Percentiles rank a stretch among this genome's conserved stretches.
Evolutionary conservation across 2,797 vertebrate species (phyloP).

Genomic region (Champsocephalus esox): DNA sequence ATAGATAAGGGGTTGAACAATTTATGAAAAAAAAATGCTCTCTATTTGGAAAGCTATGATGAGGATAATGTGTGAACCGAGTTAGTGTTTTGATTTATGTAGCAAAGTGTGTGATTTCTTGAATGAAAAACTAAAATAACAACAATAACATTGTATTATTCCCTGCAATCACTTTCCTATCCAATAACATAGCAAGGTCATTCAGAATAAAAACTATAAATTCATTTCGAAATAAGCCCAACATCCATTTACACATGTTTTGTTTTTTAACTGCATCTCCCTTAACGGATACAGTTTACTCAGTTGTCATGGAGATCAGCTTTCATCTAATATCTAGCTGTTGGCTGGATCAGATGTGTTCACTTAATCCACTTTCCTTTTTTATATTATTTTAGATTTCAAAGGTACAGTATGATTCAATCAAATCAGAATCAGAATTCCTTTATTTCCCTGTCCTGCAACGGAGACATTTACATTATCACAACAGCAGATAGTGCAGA

Average conservation of each 20-base stretch:
- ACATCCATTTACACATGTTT: background rate
- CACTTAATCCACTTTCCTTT: background rate
- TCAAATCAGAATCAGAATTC: background rate
- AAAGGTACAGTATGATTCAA: background rate
- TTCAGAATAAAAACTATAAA: background rate
- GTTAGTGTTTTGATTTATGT: background rate
- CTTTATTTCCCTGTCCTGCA: no score
- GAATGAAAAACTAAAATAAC: background rate
- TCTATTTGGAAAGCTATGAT: slow-evolving; percentile 11
- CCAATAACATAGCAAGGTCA: no score
- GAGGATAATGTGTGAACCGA: slow-evolving; percentile 5
- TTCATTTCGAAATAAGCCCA: background rate
- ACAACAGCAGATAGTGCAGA: no score
- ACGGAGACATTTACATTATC: no score
- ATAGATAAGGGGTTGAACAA: slow-evolving; percentile 43
- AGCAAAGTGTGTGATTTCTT: slow-evolving; percentile 12
- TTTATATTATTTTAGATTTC: background rate
- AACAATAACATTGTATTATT: no score
- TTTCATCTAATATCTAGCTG: background rate
- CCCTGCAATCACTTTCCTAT: no score
- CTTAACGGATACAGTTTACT: background rate
- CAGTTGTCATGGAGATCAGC: background rate
- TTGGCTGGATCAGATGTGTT: background rate
- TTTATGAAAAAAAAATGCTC: slow-evolving; percentile 12
- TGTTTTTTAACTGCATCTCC: background rate